Base-by-base conservation (phyloP, 2,888 invertebrate species). In the Lithophane ornitopus region DNA sequence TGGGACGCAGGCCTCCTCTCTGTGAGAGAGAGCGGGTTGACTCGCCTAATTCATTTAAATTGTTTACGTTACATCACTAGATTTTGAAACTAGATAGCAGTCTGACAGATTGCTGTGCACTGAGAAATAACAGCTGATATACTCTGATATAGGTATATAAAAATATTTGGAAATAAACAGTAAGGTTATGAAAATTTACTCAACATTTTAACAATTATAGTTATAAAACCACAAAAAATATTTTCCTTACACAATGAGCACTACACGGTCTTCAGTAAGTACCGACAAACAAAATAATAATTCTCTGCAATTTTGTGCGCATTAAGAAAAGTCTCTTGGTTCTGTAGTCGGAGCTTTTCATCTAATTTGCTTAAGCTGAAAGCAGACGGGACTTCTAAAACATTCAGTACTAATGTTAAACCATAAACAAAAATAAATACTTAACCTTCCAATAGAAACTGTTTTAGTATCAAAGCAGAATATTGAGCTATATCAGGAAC, bases 191-290 rank as follows among this genome's bases (percentile, higher is more conserved):
- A 54, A 62, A 63, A 70, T 28, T 14, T 9, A n/a, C 39, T 39
- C 72, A n/a, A 28, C 0, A 39, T 11, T 54, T 14, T 6, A 54
- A 2, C 19, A 54, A 69, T 22, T 14, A 16, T 22, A n/a, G n/a
- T 39, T 4, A 46, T 28, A 22, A n/a, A 39, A 39, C 14, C 8
- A n/a, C 4, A 49, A 49, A 12, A 49, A 52, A 59, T 12, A 54
- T 4, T 22, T 46, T 19, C 14, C 28, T 34, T 26, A 41, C 8
- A 74, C 8, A 44, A 91, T 91, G 90, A 88, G 74, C 74, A 86
- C 77, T 69, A 82, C 87, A 71, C 86, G 81, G 69, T 78, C 73
- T 78, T 76, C 87, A 78, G 91, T 91, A 83, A 88, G 90, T 85
- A 76, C 11, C 16, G 44, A 52, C 3, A 61, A 59, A 44, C 22